Base-by-base conservation (phyloP, 2,797 vertebrate genomes). In the Crenuchus spilurus region DNA sequence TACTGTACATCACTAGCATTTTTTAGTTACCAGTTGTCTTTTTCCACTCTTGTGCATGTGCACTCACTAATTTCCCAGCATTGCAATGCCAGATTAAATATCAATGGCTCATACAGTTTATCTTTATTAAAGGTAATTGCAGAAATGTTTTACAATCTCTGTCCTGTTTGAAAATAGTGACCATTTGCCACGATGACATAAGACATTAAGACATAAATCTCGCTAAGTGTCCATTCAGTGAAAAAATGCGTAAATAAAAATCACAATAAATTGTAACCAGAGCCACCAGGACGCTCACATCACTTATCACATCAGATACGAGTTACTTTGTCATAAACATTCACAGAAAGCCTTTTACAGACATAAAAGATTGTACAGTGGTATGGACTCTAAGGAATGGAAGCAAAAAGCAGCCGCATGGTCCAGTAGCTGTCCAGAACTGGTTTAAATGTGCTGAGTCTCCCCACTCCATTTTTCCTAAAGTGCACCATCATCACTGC, bases 341-440 rank as follows among this genome's bases (percentile, higher is more conserved):
- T 28, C 22, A 35, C 11, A 37, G 13, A 22, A 52, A 13, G 30
- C 31, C 48, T 22, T 52, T 35, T 37, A 24, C 18, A 52, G 48
- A 5, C 11, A 14, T 11, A 31, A 18, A 18, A 13, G 33, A 26
- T 26, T 33, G 48, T 22, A 7, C 35, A 33, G 52, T 28, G 35
- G 9, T 18, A 0, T 31, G 44, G 42, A 48, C n/a, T 18, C 22
- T 1, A 72, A 37, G 31, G 46, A 62, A 39, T 49, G 14, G 26
- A 6, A 60, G 6, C 16, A 82, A 41, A 52, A 37, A 52, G 54
- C 41, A 49, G 11, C 7, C 18, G 44, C 24, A 1, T 57, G 35
- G 13, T 30, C 33, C 20, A 60, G 44, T 30, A 28, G 39, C 16
- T 6, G 18, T 31, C 6, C 26, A 72, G 11, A 11, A 13, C 30